Evolutionary conservation across 2,113 vertebrate species (phyloP).

Genomic region (Ploceus nigricollis): DNA sequence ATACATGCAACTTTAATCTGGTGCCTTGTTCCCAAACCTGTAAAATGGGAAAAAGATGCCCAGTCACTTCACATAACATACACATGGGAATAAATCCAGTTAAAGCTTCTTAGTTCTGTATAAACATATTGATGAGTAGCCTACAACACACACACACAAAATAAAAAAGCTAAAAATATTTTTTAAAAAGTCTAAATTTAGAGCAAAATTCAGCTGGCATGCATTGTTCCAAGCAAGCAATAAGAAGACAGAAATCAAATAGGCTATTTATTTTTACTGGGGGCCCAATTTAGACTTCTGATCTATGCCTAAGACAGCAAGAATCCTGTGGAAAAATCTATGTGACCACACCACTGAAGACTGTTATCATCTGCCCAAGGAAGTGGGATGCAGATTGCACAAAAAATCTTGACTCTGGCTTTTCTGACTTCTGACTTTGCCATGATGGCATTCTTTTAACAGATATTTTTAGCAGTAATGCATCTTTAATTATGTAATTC

Average conservation of each 20-base stretch:
- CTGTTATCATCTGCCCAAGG: neutral
- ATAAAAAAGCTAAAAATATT: no score
- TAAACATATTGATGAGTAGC: neutral
- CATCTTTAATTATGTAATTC: conserved; percentile 45
- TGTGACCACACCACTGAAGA: neutral
- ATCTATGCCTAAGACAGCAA: neutral
- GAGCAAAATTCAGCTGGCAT: neutral
- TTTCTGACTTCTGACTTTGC: conserved; percentile 18
- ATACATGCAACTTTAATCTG: neutral
- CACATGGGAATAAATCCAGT: neutral
- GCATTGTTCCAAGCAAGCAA: neutral
- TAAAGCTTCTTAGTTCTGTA: neutral
- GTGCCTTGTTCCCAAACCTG: neutral
- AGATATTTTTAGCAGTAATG: conserved; percentile 31
- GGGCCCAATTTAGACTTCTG: neutral
- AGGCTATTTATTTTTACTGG: neutral
- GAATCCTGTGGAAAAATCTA: conserved; percentile 36
- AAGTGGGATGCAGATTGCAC: neutral
- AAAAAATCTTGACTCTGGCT: neutral
- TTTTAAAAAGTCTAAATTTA: neutral
- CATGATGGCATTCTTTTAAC: neutral
- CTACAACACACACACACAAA: neutral
- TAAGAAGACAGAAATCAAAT: neutral
- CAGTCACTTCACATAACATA: neutral
- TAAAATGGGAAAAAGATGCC: neutral